These are phyloP conservation scores for Cuniculus paca DNA, from an alignment of 2,797 vertebrate genomes.

Conservation along the genomic window DNA sequence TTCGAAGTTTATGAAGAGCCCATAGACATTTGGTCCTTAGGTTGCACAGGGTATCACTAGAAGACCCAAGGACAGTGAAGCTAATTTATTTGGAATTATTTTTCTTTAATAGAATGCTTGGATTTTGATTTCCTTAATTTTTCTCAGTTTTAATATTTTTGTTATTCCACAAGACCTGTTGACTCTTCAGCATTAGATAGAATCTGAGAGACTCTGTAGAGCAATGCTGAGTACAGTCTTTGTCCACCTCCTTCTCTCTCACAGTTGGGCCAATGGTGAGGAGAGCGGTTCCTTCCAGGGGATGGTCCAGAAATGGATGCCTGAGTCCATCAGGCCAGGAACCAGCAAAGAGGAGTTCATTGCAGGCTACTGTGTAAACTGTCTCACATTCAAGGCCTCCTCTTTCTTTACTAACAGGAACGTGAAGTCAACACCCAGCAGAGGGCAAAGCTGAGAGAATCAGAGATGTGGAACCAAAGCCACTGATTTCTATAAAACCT, in stretches of 20 bases:
- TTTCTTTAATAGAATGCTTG: background rate
- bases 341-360: background rate
- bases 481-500: background rate
- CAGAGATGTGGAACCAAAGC: background rate
- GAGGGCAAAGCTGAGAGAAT: background rate
- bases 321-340: background rate
- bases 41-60: accelerated
- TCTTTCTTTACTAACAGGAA: background rate
- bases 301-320: background rate
- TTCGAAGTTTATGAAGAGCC: background rate
- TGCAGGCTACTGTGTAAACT: accelerated
- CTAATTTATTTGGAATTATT: background rate
- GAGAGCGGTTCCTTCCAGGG: background rate
- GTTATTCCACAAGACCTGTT: background rate
- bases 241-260: background rate
- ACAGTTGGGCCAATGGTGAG: accelerated
- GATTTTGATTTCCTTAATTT: background rate
- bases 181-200: background rate
- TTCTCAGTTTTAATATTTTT: background rate
- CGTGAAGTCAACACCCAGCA: background rate
- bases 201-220: no score
- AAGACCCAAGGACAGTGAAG: background rate
- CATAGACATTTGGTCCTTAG: background rate
- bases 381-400: accelerated
- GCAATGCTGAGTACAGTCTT: accelerated